phyloP scores from a whole-genome alignment of 2,113 vertebrate genomes.

The Hipposideros armiger region DNA sequence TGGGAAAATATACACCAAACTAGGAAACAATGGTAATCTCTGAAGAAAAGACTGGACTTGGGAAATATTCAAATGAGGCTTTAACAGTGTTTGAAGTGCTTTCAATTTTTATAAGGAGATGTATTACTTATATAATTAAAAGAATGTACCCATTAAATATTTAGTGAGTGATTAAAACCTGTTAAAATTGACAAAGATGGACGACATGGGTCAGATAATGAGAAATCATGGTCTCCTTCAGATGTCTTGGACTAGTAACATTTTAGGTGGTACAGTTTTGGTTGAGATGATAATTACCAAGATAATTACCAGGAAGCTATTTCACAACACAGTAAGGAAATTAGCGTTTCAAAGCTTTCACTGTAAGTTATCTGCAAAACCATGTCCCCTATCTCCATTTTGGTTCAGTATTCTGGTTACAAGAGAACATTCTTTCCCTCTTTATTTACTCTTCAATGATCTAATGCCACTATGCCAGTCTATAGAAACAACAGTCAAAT shows the following conservation, averaged over 20 bases:
- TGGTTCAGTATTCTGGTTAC: neutral
- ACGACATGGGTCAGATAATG: neutral
- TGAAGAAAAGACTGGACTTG: neutral
- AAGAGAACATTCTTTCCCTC: neutral
- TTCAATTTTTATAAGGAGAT: neutral
- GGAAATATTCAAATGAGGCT: neutral
- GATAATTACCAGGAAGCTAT: neutral
- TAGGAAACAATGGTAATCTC: neutral
- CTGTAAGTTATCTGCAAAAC: neutral
- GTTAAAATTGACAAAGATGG: neutral
- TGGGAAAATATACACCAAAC: neutral
- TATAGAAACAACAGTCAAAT: constrained; percentile 62
- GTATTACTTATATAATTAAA: neutral
- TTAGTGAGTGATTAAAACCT: neutral
- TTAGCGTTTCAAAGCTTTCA: neutral
- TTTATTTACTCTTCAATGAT: constrained; percentile 70
- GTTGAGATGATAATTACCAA: neutral
- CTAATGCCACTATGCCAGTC: constrained; percentile 43
- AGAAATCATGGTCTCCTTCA: neutral
- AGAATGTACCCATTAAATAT: neutral
- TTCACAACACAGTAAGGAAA: neutral
- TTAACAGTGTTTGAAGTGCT: neutral
- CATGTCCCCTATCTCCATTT: neutral
- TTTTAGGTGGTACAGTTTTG: neutral
- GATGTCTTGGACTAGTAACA: neutral